Evolutionary conservation across 2,797 vertebrate species (phyloP).

Genomic region (Simalia tracyae): DNA sequence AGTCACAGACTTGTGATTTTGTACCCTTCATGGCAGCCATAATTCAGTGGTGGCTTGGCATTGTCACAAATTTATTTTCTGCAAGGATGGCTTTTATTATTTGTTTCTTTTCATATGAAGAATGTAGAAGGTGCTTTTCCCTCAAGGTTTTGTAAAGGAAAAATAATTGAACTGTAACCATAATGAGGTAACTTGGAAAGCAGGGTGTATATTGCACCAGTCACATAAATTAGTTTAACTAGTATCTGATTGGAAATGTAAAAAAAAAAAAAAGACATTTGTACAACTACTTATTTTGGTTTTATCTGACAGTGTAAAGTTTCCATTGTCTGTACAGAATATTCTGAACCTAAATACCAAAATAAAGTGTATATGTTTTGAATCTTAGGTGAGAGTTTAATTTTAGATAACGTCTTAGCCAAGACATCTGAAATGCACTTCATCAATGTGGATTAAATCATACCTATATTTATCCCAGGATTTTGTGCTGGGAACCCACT

Average conservation of each 20-base stretch:
- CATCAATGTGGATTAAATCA: constrained; percentile 62
- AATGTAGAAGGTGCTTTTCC: constrained; percentile 57
- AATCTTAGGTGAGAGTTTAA: constrained; percentile 66
- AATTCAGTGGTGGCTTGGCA: constrained; percentile 58
- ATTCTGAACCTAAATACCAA: constrained; percentile 57
- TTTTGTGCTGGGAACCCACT: constrained; percentile 55
- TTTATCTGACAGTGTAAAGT: constrained; percentile 42
- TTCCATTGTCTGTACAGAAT: constrained; percentile 58
- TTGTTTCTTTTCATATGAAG: constrained; percentile 59
- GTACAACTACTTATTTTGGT: constrained; percentile 46
- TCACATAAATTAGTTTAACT: constrained; percentile 55
- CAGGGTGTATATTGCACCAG: constrained; percentile 56
- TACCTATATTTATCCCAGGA: constrained; percentile 55
- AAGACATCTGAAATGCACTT: constrained; percentile 57
- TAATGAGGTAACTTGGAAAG: constrained; percentile 37
- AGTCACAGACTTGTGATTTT: constrained; percentile 55
- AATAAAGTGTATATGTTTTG: constrained; percentile 63
- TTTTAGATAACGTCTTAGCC: constrained; percentile 57
- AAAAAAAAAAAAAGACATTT: constrained; percentile 16
- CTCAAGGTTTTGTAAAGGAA: constrained; percentile 55
- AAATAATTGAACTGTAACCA: constrained; percentile 12
- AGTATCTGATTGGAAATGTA: constrained; percentile 32
- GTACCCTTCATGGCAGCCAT: constrained; percentile 60
- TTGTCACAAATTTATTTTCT: constrained; percentile 71
- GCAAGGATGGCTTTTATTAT: constrained; percentile 48